Base-by-base conservation (phyloP, 2,888 invertebrate genomes). In the Archips xylosteana region DNA sequence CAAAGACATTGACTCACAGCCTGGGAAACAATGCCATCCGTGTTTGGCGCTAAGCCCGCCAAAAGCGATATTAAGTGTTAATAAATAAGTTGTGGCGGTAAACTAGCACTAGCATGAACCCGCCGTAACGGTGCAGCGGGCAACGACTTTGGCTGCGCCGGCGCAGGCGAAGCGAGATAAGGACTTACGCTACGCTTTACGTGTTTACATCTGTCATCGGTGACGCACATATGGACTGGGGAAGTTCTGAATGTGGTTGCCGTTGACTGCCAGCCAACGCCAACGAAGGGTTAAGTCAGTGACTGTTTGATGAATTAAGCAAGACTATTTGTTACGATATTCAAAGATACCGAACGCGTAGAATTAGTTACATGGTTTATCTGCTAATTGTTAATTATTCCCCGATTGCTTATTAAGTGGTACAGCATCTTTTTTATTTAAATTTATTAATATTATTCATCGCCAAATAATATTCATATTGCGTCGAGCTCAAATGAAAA, bases 81-180 rank as follows among this genome's bases (percentile, higher is more conserved):
- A 73, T 73, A 73, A 73, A 63, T 64, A 63, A 72, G 63, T 47
- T 47, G 63, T 34, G 63, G 63, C 68, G 57, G 64, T 73, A 69
- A 69, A 57, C 57, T 64, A 63, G 51, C 57, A 59, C 78, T 82
- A 79, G 64, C 63, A 64, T 49, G 68, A 61, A 68, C 73, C 62
- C 68, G 63, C 42, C 51, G 68, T 94, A 94, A 93, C 93, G 85
- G 86, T 93, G 83, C 82, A 75, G 87, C 89, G 92, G 92, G 84
- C 93, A 90, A 85, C 92, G 94, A 92, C 93, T 87, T 84, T 83
- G 81, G 83, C 79, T 83, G 82, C 85, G 79, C 77, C 80, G 80
- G 79, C 81, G 81, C 78, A 81, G 79, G 81, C 23, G 12, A 57
- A 47, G 12, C 57, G 71, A 71, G 68, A 69, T 69, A 69, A 69